These are phyloP conservation scores for Drosophila navojoa DNA, from an alignment of 1,140 invertebrate species.

Conservation along the genomic window DNA sequence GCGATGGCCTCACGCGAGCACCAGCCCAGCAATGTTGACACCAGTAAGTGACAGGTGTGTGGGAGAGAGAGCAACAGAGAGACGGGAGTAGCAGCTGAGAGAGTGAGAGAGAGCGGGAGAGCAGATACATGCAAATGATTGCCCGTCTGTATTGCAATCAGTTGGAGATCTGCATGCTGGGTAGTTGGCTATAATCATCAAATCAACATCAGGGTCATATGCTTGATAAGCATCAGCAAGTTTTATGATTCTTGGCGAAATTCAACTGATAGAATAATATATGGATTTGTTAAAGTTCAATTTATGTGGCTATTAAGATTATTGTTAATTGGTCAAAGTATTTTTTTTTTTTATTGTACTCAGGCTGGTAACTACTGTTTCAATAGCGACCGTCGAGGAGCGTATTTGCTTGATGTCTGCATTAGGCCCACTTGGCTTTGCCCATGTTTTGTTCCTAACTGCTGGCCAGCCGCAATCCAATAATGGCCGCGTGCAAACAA, in stretches of 20 bases:
- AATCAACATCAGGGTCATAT: not conserved
- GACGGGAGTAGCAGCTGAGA: not conserved
- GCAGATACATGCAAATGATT: conserved; percentile 5
- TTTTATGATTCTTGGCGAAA: not conserved
- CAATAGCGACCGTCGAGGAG: conserved; percentile 63
- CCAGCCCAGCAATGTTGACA: conserved; percentile 11
- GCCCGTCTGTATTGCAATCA: conserved; percentile 2
- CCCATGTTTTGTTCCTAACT: conserved; percentile 69
- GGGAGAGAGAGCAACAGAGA: not conserved
- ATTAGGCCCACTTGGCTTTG: conserved; percentile 70
- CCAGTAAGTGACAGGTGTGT: conserved; percentile 8
- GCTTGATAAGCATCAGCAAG: not conserved
- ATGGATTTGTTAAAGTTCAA: conserved; percentile 34
- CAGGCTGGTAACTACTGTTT: conserved; percentile 11
- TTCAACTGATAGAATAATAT: conserved; percentile 30
- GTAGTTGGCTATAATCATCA: not conserved
- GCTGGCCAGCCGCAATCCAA: conserved; percentile 28
- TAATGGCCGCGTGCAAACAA: conserved; percentile 63
- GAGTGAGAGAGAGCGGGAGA: not conserved
- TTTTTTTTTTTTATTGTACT: conserved; percentile 53
- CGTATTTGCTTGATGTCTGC: conserved; percentile 44
- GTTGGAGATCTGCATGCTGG: conserved; percentile 17
- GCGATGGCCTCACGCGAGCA: conserved; percentile 13
- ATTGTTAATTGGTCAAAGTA: conserved; percentile 47
- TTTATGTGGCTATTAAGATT: conserved; percentile 58